Evolutionary conservation across 2,797 vertebrate genomes (phyloP), one percentile per base, ranked within the genome.

Genomic region (Tragopan temminckii): DNA sequence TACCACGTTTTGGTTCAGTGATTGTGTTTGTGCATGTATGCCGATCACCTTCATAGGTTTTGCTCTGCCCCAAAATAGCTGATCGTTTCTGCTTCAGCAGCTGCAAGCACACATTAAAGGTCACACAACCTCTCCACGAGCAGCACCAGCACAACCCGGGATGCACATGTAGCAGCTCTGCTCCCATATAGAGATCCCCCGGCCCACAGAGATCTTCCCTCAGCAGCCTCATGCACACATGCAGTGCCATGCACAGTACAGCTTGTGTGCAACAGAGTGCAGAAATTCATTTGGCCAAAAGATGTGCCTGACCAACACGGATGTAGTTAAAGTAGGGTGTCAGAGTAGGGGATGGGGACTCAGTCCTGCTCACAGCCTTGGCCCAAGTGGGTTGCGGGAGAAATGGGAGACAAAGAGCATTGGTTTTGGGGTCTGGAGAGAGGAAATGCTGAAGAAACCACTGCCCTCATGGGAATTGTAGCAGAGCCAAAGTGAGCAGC

Each of bases 131-230:
- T 71, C 67, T 72, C 74, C 0, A 1, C 59, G n/a, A 76, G 67
- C 83, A 58, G 11, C 76, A 7, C 33, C 0, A 0, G 23, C 43
- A 45, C 35, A 38, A 33, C 18, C 0, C 0, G 1, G 11, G 14
- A 3, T 23, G 81, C 71, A 83, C 63, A 80, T 5, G 2, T 1
- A 40, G 46, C 5, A 1, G 6, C 43, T 72, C 59, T 42, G 13
- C 75, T 40, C n/a, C 62, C 25, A 20, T 18, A 31, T 10, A 31
- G 50, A 53, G 9, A 52, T 27, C 67, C 66, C 36, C 75, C 46
- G 50, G 25, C 63, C 79, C 33, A 0, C 38, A 3, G 58, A 87
- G 33, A 46, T 29, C 67, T 50, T 46, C 42, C 31, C 43, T 38
- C 12, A 36, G n/a, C 69, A 68, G 19, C 36, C n/a, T 16, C 0